Evolutionary conservation across 1,140 invertebrate species (phyloP), one percentile per base, ranked within the genome.

Genomic region (Apocrypta bakeri): DNA sequence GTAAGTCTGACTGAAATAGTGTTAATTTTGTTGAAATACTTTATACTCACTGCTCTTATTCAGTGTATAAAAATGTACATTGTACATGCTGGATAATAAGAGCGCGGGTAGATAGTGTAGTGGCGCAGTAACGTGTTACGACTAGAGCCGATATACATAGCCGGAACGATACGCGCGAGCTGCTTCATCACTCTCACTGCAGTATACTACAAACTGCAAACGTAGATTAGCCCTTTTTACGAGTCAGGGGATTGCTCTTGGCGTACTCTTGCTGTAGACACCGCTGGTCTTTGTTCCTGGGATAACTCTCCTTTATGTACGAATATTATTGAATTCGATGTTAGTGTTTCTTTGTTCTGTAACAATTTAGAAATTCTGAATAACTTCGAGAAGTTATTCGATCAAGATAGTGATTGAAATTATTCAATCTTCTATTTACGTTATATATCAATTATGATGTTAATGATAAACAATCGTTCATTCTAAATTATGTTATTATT

Each of bases 201-300:
- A 21, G 48, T n/a, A n/a, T 21, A 56, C 48, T 21, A 21, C 48
- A 17, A 56, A 56, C 48, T 17, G 48, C 48, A 56, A 56, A n/a
- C 48, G 48, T 56, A 56, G 48, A 56, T 56, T 56, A 56, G 48
- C 48, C 48, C 48, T 56, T 56, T 56, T 56, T 56, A 56, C 48
- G 48, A 56, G 48, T 21, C 17, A 17, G 48, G 17, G n/a, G 48
- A 56, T 56, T 56, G 48, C 48, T 6, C 48, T 56, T 7, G 48
- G 48, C 48, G 17, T 56, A n/a, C n/a, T n/a, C 48, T 56, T 7
- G 48, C 48, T 21, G 1, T 14, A 56, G 48, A 4, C 48, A 56
- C 48, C n/a, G n/a, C 21, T 56, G 17, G 48, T 56, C 48, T 56
- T 56, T 56, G 48, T 56, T 56, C 48, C 48, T 7, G 3, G 48